Base-by-base conservation (phyloP, 2,113 vertebrate genomes). In the Malurus cyaneus region DNA sequence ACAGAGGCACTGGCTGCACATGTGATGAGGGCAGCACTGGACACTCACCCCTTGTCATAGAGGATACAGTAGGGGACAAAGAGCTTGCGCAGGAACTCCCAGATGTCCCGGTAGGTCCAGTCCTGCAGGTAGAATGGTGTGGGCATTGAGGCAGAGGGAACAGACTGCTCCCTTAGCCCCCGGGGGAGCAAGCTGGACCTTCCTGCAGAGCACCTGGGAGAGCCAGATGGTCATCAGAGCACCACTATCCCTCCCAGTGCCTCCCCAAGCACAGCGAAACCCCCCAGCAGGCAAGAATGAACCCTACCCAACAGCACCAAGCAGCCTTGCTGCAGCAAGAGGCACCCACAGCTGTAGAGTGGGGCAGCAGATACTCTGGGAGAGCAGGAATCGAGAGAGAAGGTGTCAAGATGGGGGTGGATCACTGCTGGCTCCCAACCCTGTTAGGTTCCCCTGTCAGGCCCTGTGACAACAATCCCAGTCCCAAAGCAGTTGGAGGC, bases 51-150 rank as follows among this genome's bases (percentile, higher is more conserved):
- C 92, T 98, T 99, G 92, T 99, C 99, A 5, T 99, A 99, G 32
- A 99, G 98, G 83, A 99, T 94, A 44, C 99, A 99, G 98, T 99
- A 99, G 1, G 99, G 99, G 32, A 99, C 97, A 14, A 98, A 98
- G 9, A 99, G 97, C 6, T 97, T 98, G 56, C 99, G 98, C 62
- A 99, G 96, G 79, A 99, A 99, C 5, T 97, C 97, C 99, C 99
- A 99, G 97, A 99, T 99, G 96, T 99, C 98, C 49, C 98, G 98
- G 94, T 99, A 99, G 1, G 98, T 98, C 99, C 99, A 99, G 96
- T 99, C 99, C 99, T 99, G 93, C 14, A 24, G 59, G 54, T 8
- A 20, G 42, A 86, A 32, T 65, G 23, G 47, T 46, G 66, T 23
- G 47, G 14, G 20, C 56, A 31, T 14, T 15, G 34, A 24, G 2